Evolutionary conservation across 2,888 invertebrate species (phyloP), one percentile per base, ranked within the genome.

Genomic region (Zele albiditarsus): DNA sequence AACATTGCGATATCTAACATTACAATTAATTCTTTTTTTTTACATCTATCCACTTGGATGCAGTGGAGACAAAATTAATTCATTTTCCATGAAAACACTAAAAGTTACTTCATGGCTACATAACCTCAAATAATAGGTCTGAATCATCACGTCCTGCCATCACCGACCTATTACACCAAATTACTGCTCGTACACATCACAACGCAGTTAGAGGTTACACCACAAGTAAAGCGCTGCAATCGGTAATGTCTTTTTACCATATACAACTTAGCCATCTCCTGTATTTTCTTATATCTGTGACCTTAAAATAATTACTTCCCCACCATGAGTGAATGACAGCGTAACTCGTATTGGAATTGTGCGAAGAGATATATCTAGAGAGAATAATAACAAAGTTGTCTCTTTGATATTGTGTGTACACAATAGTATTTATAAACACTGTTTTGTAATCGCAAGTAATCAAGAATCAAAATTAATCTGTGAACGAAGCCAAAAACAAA

Each of bases 271-370:
- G 33, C 63, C 23, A 63, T 38, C 63, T 31, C 16, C 5, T 5
- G 2, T 8, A 53, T 23, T 53, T 53, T 20, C 20, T 20, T n/a
- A 53, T 10, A 20, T 53, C 53, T 20, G 3, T 20, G 53, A 8
- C n/a, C 20, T 53, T 3, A 53, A 53, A 53, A 53, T 53, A 38
- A 53, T 53, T 23, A 53, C 12, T n/a, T 0, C 53, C 53, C 53
- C 53, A 53, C 53, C 20, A 53, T 53, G 53, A 53, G 53, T 20
- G 53, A 38, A 63, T 63, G 63, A 63, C 63, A 63, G 63, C 31
- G 33, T 63, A 63, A 63, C n/a, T 20, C n/a, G 20, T 10, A 53
- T 20, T 53, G n/a, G n/a, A 53, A n/a, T 53, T 46, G 33, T 28
- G 10, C 12, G 12, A 31, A 62, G 33, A 28, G 14, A 63, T 38